phyloP scores from a whole-genome alignment of 35 echinoderm and acorn worm species.

The Anneissia japonica region DNA sequence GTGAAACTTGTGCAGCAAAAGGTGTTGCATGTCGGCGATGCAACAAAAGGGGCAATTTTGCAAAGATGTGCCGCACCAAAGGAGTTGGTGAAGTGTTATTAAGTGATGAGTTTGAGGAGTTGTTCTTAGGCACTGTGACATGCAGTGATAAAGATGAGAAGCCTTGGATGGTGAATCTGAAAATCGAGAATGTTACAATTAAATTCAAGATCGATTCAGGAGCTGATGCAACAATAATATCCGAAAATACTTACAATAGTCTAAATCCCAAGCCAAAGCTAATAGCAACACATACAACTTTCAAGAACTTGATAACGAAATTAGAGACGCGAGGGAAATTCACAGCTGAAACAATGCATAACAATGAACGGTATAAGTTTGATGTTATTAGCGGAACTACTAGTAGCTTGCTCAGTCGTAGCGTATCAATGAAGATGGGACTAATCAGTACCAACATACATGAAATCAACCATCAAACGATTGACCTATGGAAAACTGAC shows the following conservation, averaged over 20 bases:
- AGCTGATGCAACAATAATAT: neutral
- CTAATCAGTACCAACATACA: neutral
- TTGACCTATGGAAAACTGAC: neutral
- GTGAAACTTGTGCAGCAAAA: neutral
- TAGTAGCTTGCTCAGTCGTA: neutral
- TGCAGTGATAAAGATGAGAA: neutral
- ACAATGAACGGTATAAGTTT: neutral
- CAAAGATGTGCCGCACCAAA: neutral
- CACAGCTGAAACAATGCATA: neutral
- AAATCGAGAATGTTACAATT: neutral
- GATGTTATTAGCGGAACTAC: neutral
- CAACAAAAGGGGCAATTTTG: neutral
- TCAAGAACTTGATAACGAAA: neutral
- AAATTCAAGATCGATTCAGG: neutral
- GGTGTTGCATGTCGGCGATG: neutral
- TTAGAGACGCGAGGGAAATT: neutral
- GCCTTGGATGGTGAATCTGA: neutral
- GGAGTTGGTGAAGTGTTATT: neutral
- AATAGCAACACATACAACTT: neutral
- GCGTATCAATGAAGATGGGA: neutral
- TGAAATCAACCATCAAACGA: neutral
- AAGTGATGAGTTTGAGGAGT: neutral
- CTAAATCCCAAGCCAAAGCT: neutral
- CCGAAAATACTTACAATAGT: neutral
- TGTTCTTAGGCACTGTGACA: neutral